Percentiles rank a stretch among this genome's conserved stretches.
phyloP scores from a whole-genome alignment of 2,113 vertebrate species.

The Hystrix cristata region DNA sequence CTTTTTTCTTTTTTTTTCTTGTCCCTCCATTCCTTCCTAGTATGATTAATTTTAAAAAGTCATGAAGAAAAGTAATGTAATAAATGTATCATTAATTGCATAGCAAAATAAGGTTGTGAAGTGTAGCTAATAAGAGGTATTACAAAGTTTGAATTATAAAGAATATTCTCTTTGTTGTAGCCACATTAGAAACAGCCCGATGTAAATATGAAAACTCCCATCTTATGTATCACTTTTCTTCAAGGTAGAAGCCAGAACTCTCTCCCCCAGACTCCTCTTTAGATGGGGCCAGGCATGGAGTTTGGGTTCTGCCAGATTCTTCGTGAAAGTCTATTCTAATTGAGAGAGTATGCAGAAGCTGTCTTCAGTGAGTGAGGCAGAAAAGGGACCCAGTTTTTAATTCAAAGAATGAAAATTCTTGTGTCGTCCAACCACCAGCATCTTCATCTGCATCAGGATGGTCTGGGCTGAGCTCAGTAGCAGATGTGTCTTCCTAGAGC shows the following conservation, averaged over 20 bases:
- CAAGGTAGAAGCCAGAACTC: not conserved
- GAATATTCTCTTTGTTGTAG: not conserved
- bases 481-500: not conserved
- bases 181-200: not conserved
- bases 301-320: not conserved
- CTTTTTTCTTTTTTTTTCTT: too few species aligned
- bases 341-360: not conserved
- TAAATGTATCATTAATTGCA: not conserved
- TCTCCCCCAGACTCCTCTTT: not conserved
- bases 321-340: not conserved
- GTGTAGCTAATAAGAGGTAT: not conserved
- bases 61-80: not conserved
- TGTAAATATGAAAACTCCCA: not conserved
- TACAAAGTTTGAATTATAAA: not conserved
- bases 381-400: not conserved
- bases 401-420: not conserved
- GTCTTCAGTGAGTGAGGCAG: not conserved
- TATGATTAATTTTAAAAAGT: not conserved
- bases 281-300: not conserved
- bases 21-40: not conserved
- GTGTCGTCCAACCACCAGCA: not conserved
- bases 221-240: not conserved
- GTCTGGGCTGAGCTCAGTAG: not conserved
- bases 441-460: not conserved
- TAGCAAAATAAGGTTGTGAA: conserved; percentile 21